These are phyloP conservation scores for Odontamblyopus rebecca DNA, from an alignment of 2,797 vertebrate genomes.

Conservation along the genomic window DNA sequence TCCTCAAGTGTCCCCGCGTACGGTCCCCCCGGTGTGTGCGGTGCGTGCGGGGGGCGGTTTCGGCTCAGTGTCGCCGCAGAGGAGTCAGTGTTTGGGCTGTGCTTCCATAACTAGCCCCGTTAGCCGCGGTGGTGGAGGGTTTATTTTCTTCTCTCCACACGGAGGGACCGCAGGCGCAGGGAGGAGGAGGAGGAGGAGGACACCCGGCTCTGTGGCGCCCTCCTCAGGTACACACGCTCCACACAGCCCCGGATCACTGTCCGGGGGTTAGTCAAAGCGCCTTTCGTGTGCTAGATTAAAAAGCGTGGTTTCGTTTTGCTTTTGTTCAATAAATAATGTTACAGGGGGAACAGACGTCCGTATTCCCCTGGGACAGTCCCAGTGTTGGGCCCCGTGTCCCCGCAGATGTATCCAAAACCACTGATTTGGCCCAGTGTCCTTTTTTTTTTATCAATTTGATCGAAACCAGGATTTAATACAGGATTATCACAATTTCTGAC, in stretches of 20 bases:
- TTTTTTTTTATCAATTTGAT: too few species aligned
- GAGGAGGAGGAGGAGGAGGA: constrained; percentile 22
- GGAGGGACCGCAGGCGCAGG: constrained; percentile 52
- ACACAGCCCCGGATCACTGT: neutral
- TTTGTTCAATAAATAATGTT: too few species aligned
- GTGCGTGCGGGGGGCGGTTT: constrained; percentile 26
- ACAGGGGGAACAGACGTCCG: too few species aligned
- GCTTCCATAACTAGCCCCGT: constrained; percentile 66
- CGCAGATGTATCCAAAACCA: too few species aligned
- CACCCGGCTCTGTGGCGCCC: constrained; percentile 31
- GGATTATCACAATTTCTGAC: too few species aligned
- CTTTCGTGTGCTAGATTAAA: too few species aligned
- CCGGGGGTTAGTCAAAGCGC: too few species aligned
- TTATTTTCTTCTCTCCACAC: constrained; percentile 76
- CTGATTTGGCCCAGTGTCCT: too few species aligned
- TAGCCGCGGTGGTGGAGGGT: constrained; percentile 53
- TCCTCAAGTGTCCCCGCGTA: neutral
- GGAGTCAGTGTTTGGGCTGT: constrained; percentile 26
- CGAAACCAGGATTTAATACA: too few species aligned
- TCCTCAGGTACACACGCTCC: constrained; percentile 19
- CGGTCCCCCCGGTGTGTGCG: constrained; percentile 3
- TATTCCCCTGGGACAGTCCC: too few species aligned
- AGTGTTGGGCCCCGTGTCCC: too few species aligned
- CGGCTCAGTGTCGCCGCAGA: constrained; percentile 21
- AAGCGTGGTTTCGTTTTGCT: too few species aligned